These are phyloP conservation scores for Trissolcus basalis DNA, from an alignment of 1,140 invertebrate species.

Conservation along the genomic window DNA sequence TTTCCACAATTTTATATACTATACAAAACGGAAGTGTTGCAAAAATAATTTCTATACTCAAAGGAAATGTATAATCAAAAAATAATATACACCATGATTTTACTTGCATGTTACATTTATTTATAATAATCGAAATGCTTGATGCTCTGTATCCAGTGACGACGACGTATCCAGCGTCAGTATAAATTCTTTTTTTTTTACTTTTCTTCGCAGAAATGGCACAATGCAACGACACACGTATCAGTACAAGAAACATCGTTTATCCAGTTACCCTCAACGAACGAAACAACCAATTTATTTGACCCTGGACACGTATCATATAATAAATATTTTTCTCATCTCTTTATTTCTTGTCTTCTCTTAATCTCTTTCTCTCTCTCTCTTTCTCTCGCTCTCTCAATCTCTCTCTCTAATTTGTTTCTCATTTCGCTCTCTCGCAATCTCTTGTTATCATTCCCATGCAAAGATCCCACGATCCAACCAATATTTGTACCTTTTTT, in stretches of 20 bases:
- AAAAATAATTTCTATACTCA: not conserved
- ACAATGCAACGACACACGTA: conserved; percentile 60
- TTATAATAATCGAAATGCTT: conserved; percentile 63
- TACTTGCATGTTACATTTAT: conserved; percentile 64
- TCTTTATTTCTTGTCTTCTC: conserved; percentile 45
- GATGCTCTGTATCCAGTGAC: conserved; percentile 62
- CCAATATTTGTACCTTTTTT: conserved; percentile 55
- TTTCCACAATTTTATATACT: no score
- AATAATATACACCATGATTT: conserved; percentile 34
- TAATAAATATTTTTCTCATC: conserved; percentile 57
- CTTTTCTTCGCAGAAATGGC: conserved; percentile 55
- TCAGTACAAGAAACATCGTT: conserved; percentile 56
- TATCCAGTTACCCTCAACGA: conserved; percentile 55
- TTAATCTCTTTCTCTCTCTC: conserved; percentile 47
- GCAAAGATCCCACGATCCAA: conserved; percentile 48
- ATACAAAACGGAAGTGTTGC: not conserved
- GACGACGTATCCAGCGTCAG: conserved; percentile 63
- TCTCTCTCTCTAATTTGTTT: conserved; percentile 14
- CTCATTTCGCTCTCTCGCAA: conserved; percentile 30
- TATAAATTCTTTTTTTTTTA: conserved; percentile 54
- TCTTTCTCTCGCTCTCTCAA: conserved; percentile 20
- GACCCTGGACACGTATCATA: conserved; percentile 62
- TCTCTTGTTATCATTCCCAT: conserved; percentile 49
- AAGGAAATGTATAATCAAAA: conserved; percentile 35
- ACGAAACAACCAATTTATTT: conserved; percentile 59